Percentiles rank a stretch among this genome's conserved stretches.
Conservation (phyloP, 1,140 invertebrate species). For the Aphis craccivora region DNA sequence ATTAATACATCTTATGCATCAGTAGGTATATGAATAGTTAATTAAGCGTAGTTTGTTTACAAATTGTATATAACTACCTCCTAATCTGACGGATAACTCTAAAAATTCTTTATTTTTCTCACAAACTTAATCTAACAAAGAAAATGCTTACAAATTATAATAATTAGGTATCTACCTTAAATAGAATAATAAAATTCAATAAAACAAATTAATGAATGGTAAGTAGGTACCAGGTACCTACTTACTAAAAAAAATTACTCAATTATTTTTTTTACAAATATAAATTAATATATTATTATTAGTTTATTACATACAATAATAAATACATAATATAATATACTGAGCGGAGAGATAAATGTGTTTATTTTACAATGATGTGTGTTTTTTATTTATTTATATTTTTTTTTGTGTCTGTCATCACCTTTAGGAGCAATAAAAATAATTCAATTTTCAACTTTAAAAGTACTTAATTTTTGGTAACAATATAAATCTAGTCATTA, state of each 20-base stretch:
- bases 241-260: neutral
- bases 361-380: no score
- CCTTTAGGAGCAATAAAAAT: no score
- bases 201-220: no score
- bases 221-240: no score
- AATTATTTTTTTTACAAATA: neutral
- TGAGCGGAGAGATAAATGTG: no score
- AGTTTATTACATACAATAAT: neutral
- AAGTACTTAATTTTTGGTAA: no score
- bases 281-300: neutral
- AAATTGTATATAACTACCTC: neutral
- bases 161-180: neutral
- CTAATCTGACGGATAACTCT: neutral
- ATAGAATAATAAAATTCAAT: neutral
- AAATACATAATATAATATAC: neutral
- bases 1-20: neutral
- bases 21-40: neutral
- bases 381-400: no score
- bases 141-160: neutral
- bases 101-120: neutral
- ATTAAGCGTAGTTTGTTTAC: neutral
- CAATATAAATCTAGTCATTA: no score
- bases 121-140: neutral
- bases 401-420: no score
- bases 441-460: no score